Evolutionary conservation across 1,140 invertebrate species (phyloP), one percentile per base, ranked within the genome.

Genomic region (Hycleus cichorii): DNA sequence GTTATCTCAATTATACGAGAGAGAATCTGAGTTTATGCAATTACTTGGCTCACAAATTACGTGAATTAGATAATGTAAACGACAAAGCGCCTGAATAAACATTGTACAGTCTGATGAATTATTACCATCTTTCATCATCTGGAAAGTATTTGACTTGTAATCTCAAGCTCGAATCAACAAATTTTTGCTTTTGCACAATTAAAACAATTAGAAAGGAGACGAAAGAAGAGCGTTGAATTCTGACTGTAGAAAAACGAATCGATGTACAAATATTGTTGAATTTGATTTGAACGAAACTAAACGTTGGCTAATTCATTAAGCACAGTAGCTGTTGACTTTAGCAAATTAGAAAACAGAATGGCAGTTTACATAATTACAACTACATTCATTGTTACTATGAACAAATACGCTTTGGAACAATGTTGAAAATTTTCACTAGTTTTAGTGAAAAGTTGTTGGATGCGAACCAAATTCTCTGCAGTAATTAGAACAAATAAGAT

Each of bases 331-430:
- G 42, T 53, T 53, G 51, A 53, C 51, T 53, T 5, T 3, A 53
- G 11, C 51, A 53, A 46, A 25, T 5, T 10, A 10, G 25, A 4
- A 53, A 53, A 53, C 51, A 45, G 45, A 53, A 53, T 53, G 38
- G 43, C 51, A 53, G 51, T 53, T 53, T 53, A 46, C 51, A 53
- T 53, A 53, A 53, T 53, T 53, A 53, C 44, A 45, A 53, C 51
- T 53, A 53, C 39, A 45, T 12, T 42, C 42, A 53, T 53, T 53
- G 51, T 53, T 53, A 32, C 18, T 26, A 25, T 32, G 39, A 53
- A 40, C 51, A 53, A 53, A 53, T 53, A 53, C 43, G 51, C 43
- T 53, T 43, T 11, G 51, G 25, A 53, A 27, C 32, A 53, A 45
- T 38, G 51, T 45, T n/a, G 42, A 46, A 53, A 53, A 53, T 53